A percentile compares a stretch with the other conserved stretches of the same genome.
Conservation (phyloP, 2,888 invertebrate genomes). For the Sceliomorpha sp. region DNA sequence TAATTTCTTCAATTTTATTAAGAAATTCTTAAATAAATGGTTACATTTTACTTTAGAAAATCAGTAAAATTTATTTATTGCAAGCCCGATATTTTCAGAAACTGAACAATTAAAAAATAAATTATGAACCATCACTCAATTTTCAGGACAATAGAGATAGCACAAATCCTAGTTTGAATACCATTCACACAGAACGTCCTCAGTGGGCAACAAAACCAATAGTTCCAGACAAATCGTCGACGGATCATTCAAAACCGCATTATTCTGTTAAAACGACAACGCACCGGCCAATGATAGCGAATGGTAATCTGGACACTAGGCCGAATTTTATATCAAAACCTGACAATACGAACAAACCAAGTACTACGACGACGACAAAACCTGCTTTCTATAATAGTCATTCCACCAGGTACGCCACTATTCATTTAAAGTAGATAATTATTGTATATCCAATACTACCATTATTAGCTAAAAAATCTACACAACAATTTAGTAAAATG, state of each 20-base stretch:
- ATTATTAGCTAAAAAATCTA: background rate
- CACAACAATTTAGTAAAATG: conserved; percentile 1
- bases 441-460: no score
- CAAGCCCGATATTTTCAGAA: no score
- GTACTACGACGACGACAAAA: conserved; percentile 68
- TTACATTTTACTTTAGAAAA: no score
- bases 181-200: conserved; percentile 72
- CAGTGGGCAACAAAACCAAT: conserved; percentile 73
- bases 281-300: conserved; percentile 61
- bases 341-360: conserved; percentile 57
- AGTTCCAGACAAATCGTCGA: conserved; percentile 63
- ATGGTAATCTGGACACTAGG: conserved; percentile 62
- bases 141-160: conserved; percentile 65
- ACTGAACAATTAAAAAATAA: no score
- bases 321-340: conserved; percentile 72
- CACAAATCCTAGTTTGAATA: conserved; percentile 63
- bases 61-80: no score
- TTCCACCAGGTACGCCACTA: conserved; percentile 70
- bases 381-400: conserved; percentile 65
- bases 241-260: conserved; percentile 69
- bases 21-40: no score
- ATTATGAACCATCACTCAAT: conserved; percentile 4
- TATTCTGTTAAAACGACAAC: conserved; percentile 73
- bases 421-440: no score
- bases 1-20: no score